Evolutionary conservation across 2,888 invertebrate genomes (phyloP), one percentile per base, ranked within the genome.

Genomic region (Lasioglossum oenotherae): DNA sequence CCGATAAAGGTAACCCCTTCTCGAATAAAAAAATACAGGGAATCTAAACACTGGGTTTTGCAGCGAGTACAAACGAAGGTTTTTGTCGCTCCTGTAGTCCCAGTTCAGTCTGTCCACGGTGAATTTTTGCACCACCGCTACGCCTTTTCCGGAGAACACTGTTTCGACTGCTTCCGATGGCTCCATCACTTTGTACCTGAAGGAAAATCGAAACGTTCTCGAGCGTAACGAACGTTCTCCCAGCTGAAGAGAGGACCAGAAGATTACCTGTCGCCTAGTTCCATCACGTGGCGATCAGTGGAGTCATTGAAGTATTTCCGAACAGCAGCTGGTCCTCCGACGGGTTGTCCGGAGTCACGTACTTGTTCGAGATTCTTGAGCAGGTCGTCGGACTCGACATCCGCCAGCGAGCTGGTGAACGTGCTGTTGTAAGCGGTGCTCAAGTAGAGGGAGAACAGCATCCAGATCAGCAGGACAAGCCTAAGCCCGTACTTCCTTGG

Each of bases 341-440:
- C 46, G 1, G 83, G 60, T 73, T 74, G 80, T 3, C 84, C 86
- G 19, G 88, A 87, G 31, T 88, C 73, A 38, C 69, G 53, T 53
- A 91, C 44, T 46, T 91, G 81, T 53, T 73, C 23, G 31, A 88
- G 79, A 46, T 78, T 75, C 71, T 76, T 60, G 44, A 86, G 41
- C 41, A 74, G 44, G 4, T 82, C 75, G 49, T 80, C 81, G 16
- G 41, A 60, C 14, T 79, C 85, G 31, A 73, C 41, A 19, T 77
- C 79, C 46, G 83, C 82, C 44, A 91, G 46, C 4, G 79, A 86
- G 64, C 88, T 88, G 69, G 88, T 89, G 79, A 89, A 88, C 27
- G 81, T 84, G 69, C 89, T 86, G 60, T 80, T 82, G 41, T 88
- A 91, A 31, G 85, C 35, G 60, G 75, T 78, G 67, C 72, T 87